Conservation (phyloP, 2,797 vertebrate species). For the Enoplosus armatus region DNA sequence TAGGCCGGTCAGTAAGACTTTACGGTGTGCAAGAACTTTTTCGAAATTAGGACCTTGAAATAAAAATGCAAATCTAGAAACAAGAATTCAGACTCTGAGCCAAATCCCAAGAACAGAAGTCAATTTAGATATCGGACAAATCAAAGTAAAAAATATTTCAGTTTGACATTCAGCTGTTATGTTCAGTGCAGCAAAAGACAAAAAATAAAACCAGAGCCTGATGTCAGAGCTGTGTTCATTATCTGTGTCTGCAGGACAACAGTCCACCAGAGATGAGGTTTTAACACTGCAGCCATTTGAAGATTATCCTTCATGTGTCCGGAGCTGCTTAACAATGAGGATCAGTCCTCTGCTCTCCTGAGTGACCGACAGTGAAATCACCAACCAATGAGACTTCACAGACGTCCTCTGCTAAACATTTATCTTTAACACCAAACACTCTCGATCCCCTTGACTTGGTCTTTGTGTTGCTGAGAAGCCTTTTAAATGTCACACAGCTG, state of each 20-base stretch:
- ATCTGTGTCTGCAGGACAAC: background rate
- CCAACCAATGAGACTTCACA: background rate
- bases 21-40: too few species aligned
- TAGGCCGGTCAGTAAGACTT: too few species aligned
- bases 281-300: slow-evolving; percentile 3
- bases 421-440: slow-evolving; percentile 1
- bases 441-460: background rate
- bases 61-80: background rate
- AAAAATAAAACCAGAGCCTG: background rate
- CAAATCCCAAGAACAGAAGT: too few species aligned
- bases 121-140: too few species aligned
- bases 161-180: background rate
- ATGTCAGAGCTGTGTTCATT: background rate
- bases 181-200: background rate
- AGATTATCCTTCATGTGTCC: slow-evolving; percentile 26
- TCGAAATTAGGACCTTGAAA: background rate
- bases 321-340: slow-evolving; percentile 24
- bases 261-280: slow-evolving; percentile 6
- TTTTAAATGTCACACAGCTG: slow-evolving; percentile 26
- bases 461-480: background rate
- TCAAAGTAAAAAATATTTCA: background rate
- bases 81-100: too few species aligned
- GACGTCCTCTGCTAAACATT: background rate
- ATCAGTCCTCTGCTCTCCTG: slow-evolving; percentile 8
- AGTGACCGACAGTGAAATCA: background rate